These are phyloP conservation scores for Trachymyrmex septentrionalis DNA, from an alignment of 1,140 invertebrate genomes.

Conservation along the genomic window DNA sequence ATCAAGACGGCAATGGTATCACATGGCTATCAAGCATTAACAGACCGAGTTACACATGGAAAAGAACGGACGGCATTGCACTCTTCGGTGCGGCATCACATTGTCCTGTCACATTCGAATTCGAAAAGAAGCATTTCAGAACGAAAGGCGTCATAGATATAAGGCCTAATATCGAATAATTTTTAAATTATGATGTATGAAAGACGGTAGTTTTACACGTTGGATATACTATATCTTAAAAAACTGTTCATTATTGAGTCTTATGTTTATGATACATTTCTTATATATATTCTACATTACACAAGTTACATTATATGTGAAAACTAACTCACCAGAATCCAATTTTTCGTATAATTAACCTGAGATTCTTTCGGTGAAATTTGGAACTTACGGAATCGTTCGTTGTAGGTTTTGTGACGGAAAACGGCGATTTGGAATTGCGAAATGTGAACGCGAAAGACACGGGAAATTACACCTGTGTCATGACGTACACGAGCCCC, in stretches of 20 bases:
- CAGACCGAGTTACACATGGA: conserved; percentile 81
- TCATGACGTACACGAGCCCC: conserved; percentile 80
- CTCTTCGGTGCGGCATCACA: conserved; percentile 69
- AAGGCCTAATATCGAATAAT: too few species aligned
- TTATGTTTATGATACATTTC: too few species aligned
- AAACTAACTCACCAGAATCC: too few species aligned
- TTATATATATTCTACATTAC: too few species aligned
- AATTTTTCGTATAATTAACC: too few species aligned
- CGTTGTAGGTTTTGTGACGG: conserved; percentile 73
- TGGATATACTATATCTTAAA: too few species aligned
- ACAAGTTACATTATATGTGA: too few species aligned
- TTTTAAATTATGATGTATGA: too few species aligned
- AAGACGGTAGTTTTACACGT: too few species aligned
- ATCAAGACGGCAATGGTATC: conserved; percentile 76
- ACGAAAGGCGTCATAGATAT: too few species aligned
- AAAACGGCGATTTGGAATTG: conserved; percentile 79
- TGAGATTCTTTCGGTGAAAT: background rate
- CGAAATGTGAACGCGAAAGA: conserved; percentile 79
- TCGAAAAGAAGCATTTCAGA: background rate
- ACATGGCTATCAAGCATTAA: conserved; percentile 78
- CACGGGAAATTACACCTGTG: conserved; percentile 82
- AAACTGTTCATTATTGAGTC: too few species aligned
- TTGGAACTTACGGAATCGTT: background rate
- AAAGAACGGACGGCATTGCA: conserved; percentile 73
- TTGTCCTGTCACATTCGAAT: background rate